These are phyloP conservation scores for Adineta ricciae DNA, from an alignment of 2,888 invertebrate genomes.

Conservation along the genomic window DNA sequence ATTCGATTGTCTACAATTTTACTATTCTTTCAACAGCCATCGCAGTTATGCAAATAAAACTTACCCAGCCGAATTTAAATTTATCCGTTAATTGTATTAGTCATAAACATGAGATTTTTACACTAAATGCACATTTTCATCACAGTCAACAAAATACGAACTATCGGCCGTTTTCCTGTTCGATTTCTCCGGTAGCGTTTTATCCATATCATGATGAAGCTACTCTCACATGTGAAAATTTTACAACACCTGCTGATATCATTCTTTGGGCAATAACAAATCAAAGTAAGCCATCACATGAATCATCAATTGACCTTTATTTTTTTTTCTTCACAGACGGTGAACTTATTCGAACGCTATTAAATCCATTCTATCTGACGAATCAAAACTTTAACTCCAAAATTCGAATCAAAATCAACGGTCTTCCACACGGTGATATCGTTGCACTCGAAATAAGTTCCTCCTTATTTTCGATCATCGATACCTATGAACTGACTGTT, in stretches of 20 bases:
- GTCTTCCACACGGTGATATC: neutral
- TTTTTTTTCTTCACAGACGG: neutral
- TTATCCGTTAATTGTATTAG: neutral
- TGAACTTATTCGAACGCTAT: neutral
- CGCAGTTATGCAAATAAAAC: neutral
- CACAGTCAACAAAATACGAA: neutral
- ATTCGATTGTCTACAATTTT: neutral
- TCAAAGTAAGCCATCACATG: neutral
- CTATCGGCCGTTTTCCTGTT: neutral
- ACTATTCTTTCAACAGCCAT: neutral
- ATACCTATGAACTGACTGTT: neutral
- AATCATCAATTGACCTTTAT: neutral
- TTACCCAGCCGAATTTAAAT: neutral
- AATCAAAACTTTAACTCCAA: neutral
- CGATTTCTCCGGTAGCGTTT: neutral
- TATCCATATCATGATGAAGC: neutral
- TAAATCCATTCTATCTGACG: neutral
- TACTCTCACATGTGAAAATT: neutral
- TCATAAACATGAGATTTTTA: neutral
- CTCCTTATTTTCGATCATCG: neutral
- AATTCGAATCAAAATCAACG: neutral
- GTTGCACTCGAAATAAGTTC: neutral
- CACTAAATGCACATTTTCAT: neutral
- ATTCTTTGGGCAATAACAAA: neutral
- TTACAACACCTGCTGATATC: neutral